Conservation (phyloP, 2,113 vertebrate species). For the Mobula hypostoma region DNA sequence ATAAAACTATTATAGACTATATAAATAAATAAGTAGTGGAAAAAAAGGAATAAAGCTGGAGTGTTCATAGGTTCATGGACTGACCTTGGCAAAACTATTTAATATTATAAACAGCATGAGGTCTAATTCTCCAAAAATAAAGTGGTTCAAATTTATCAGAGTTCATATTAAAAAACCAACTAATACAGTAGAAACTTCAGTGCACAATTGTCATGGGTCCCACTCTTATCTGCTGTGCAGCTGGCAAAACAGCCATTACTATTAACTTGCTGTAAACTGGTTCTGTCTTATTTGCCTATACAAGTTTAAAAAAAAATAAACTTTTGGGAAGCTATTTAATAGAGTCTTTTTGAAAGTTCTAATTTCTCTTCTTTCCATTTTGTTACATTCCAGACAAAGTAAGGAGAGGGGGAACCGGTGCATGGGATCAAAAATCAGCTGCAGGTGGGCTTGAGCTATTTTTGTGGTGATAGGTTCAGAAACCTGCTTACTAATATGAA, state of each 20-base stretch:
- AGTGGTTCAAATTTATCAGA: background rate
- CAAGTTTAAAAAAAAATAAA: background rate
- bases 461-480: background rate
- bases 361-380: background rate
- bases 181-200: background rate
- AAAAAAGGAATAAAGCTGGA: too few relatives aligned
- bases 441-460: background rate
- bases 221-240: background rate
- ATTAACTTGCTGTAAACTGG: background rate
- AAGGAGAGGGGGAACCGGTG: background rate
- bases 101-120: background rate
- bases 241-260: background rate
- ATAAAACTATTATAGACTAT: too few relatives aligned
- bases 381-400: background rate
- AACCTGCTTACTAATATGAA: conserved; percentile 1
- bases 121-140: background rate
- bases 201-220: background rate
- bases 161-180: background rate
- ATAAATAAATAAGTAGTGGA: too few relatives aligned
- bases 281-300: background rate
- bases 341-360: background rate
- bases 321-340: background rate
- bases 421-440: background rate
- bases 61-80: too few relatives aligned
- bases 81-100: background rate